Conservation (phyloP, 2,113 vertebrate genomes). For the Solenodon paradoxus region DNA sequence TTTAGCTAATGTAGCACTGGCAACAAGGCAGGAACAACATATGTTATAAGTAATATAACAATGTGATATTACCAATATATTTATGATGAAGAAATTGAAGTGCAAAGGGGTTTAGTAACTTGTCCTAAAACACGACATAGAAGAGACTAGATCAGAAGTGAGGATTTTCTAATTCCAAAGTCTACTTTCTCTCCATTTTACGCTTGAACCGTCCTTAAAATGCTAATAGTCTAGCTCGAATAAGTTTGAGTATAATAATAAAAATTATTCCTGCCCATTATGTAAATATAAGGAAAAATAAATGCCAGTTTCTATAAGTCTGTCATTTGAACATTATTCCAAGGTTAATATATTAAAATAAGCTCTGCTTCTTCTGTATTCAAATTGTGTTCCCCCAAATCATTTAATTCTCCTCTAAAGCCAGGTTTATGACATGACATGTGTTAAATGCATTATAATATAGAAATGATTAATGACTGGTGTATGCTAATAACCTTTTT, state of each 20-base stretch:
- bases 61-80: not conserved
- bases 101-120: not conserved
- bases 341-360: slow-evolving; percentile 54
- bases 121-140: not conserved
- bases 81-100: not conserved
- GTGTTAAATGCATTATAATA: slow-evolving; percentile 20
- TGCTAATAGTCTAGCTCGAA: not conserved
- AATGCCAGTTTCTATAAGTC: not conserved
- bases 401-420: not conserved
- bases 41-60: too few relatives aligned
- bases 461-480: slow-evolving; percentile 52
- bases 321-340: slow-evolving; percentile 44
- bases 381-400: not conserved
- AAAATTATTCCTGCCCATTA: not conserved
- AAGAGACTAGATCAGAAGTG: not conserved
- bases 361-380: slow-evolving; percentile 1
- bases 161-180: not conserved
- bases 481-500: slow-evolving; percentile 49
- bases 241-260: not conserved
- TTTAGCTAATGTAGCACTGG: not conserved
- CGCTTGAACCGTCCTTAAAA: not conserved
- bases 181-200: not conserved
- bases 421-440: not conserved
- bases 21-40: not conserved
- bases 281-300: slow-evolving; percentile 26